phyloP scores from a whole-genome alignment of 2,888 invertebrate genomes.

The Busseola fusca region DNA sequence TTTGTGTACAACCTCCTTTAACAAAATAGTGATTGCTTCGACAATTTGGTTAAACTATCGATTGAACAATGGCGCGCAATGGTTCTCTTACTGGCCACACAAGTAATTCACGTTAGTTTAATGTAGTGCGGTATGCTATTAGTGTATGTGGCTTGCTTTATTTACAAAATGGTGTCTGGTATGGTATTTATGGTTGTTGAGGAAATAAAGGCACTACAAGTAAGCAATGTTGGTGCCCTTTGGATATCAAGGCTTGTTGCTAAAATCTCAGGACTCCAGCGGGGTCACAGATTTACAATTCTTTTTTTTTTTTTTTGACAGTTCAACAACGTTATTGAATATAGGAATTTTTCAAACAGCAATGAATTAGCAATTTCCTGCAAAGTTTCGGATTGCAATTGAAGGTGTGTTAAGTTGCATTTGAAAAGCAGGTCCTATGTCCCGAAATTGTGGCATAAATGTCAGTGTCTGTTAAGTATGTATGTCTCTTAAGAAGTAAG shows the following conservation, averaged over 20 bases:
- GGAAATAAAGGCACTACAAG: slow-evolving; percentile 4
- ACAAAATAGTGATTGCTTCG: slow-evolving; percentile 22
- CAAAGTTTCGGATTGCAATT: not conserved
- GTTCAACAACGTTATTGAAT: not conserved
- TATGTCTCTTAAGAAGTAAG: not conserved
- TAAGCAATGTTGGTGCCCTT: not conserved
- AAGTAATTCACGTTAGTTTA: slow-evolving; percentile 46
- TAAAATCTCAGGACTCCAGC: not conserved
- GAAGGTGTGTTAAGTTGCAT: not conserved
- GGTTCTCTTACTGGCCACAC: slow-evolving; percentile 46
- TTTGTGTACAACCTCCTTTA: slow-evolving; percentile 29
- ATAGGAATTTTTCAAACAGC: not conserved
- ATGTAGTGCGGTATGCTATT: slow-evolving; percentile 43
- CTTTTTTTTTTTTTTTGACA: not conserved
- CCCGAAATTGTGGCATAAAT: not conserved
- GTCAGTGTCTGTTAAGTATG: not conserved
- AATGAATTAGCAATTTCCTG: not conserved
- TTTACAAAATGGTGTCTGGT: slow-evolving; percentile 44
- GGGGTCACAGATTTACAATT: not conserved
- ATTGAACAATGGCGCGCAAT: slow-evolving; percentile 47
- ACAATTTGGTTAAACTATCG: slow-evolving; percentile 53
- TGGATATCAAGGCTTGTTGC: not conserved
- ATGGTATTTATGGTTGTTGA: slow-evolving; percentile 3
- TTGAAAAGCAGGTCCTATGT: not conserved
- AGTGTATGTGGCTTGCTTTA: slow-evolving; percentile 40